Evolutionary conservation across 2,113 vertebrate genomes (phyloP).

Genomic region (Conger conger): DNA sequence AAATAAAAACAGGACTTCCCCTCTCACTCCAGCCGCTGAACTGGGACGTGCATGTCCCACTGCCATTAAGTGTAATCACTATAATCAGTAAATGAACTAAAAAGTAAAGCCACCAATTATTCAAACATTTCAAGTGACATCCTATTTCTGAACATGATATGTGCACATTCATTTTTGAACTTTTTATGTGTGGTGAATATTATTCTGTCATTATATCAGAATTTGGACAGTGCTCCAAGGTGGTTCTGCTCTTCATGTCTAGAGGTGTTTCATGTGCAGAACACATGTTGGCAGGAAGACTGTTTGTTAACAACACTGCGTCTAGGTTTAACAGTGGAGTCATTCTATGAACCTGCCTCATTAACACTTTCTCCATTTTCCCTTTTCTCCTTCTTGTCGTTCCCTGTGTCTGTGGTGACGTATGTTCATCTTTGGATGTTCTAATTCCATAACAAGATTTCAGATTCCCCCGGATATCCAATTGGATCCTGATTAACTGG

Average conservation of each 20-base stretch:
- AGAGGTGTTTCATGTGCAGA: not conserved
- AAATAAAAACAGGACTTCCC: no score
- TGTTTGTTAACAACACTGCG: not conserved
- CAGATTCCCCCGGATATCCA: slow-evolving; percentile 66
- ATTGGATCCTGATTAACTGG: slow-evolving; percentile 64
- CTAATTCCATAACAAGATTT: slow-evolving; percentile 73
- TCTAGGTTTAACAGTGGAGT: not conserved
- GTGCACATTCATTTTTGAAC: no score
- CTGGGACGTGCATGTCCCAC: no score
- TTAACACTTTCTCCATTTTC: slow-evolving; percentile 15
- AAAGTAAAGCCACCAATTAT: no score
- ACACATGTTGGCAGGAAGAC: not conserved
- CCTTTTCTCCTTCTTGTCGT: slow-evolving; percentile 21
- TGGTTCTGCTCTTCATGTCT: not conserved
- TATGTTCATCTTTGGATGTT: slow-evolving; percentile 53
- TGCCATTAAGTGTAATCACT: no score
- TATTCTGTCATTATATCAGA: not conserved
- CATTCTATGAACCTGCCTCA: not conserved
- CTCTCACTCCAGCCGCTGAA: no score
- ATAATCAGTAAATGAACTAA: no score
- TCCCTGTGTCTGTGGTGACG: slow-evolving; percentile 60
- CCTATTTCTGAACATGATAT: no score
- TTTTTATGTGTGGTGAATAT: no score
- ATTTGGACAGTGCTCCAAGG: not conserved
- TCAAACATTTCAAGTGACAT: no score